These are phyloP conservation scores for Ophiothrix spiculata DNA, from an alignment of 35 echinoderm and acorn worm genomes.

Conservation along the genomic window DNA sequence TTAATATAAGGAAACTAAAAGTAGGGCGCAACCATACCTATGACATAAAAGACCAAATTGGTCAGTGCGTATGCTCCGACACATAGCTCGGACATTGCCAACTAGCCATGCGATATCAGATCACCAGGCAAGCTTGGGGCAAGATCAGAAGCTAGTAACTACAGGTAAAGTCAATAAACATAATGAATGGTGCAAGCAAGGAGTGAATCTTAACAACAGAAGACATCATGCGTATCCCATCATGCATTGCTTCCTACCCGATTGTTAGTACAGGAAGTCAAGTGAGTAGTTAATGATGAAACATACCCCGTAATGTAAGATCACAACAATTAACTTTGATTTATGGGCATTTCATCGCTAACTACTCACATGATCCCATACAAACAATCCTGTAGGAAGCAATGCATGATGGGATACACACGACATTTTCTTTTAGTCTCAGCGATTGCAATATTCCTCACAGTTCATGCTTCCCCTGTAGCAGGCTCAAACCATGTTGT, in stretches of 20 bases:
- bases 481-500: neutral
- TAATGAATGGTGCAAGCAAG: neutral
- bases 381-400: no score
- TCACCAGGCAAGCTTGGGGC: neutral
- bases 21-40: neutral
- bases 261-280: no score
- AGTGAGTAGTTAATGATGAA: no score
- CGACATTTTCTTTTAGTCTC: no score
- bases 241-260: no score
- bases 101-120: neutral
- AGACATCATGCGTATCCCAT: neutral
- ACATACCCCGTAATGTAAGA: no score
- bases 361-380: no score
- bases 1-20: neutral
- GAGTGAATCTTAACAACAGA: no score
- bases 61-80: neutral
- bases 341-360: no score
- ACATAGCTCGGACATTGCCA: neutral
- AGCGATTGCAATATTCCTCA: neutral
- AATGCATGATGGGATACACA: no score
- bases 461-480: neutral
- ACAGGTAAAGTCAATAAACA: conserved; percentile 13
- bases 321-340: no score
- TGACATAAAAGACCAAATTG: neutral
- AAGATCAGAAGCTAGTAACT: conserved; percentile 1